These are phyloP conservation scores for Pasiphila rectangulata DNA, from an alignment of 2,888 invertebrate species.

Conservation along the genomic window DNA sequence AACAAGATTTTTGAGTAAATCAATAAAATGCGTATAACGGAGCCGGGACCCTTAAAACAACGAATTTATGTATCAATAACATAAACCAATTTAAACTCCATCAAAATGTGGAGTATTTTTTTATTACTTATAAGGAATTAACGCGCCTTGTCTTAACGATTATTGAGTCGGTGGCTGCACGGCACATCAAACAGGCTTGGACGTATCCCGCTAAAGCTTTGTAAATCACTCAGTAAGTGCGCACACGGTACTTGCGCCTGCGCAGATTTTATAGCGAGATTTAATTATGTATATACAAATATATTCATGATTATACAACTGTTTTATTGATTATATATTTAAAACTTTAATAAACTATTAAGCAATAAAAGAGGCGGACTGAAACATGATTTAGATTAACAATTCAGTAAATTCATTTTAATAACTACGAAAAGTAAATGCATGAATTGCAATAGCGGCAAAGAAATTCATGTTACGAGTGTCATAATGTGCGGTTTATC, in stretches of 20 bases:
- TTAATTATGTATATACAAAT: no score
- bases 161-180: constrained; percentile 61
- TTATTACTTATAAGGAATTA: constrained; percentile 51
- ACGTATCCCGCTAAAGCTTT: constrained; percentile 58
- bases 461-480: not conserved
- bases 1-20: constrained; percentile 19
- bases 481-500: not conserved
- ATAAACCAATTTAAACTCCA: constrained; percentile 52
- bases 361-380: not conserved
- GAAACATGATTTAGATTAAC: not conserved
- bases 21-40: constrained; percentile 19
- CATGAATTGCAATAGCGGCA: not conserved
- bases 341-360: not conserved
- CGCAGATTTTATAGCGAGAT: not conserved
- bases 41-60: constrained; percentile 17
- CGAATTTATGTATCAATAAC: constrained; percentile 30
- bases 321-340: not conserved
- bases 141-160: constrained; percentile 70
- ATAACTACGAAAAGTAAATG: not conserved
- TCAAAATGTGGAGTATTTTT: constrained; percentile 48
- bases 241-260: constrained; percentile 28
- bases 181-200: constrained; percentile 47
- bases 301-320: no score
- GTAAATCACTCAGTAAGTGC: constrained; percentile 64
- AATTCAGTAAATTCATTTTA: not conserved